Evolutionary conservation across 30 jellyfish, hydroid and myxozoan genomes (phyloP).

Genomic region (Mastigias papua): DNA sequence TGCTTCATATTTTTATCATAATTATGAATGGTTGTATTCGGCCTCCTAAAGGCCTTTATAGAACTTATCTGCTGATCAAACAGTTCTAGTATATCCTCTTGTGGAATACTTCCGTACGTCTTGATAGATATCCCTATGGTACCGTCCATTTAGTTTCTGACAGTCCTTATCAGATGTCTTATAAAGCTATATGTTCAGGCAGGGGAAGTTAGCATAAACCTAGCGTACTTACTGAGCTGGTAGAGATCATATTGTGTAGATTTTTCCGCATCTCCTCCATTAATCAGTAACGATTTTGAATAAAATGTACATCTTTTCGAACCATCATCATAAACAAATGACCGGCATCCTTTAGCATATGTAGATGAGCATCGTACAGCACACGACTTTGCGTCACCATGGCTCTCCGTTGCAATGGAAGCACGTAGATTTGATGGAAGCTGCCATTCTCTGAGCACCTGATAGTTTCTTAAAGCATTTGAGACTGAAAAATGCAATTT

Average conservation of each 20-base stretch:
- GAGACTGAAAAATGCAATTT: slow-evolving; percentile 40
- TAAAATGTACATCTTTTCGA: slow-evolving; percentile 61
- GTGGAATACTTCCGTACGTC: too few relatives aligned
- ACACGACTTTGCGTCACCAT: slow-evolving; percentile 35
- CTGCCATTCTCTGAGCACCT: slow-evolving; percentile 61
- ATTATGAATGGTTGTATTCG: too few relatives aligned
- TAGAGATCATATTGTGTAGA: slow-evolving; percentile 73
- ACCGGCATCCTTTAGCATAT: slow-evolving; percentile 71
- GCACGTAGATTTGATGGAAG: slow-evolving; percentile 71
- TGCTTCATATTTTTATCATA: too few relatives aligned
- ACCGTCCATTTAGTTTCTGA: too few relatives aligned
- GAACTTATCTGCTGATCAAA: too few relatives aligned
- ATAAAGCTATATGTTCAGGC: too few relatives aligned
- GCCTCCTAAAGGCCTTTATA: too few relatives aligned
- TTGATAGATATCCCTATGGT: too few relatives aligned
- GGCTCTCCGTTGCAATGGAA: slow-evolving; percentile 25
- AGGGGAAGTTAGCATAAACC: not conserved
- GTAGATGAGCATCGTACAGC: slow-evolving; percentile 59
- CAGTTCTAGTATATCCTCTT: too few relatives aligned
- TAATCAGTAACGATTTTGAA: slow-evolving; percentile 66
- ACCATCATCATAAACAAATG: slow-evolving; percentile 69
- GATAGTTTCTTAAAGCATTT: slow-evolving; percentile 74
- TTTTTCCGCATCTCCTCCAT: slow-evolving; percentile 44
- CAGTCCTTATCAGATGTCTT: too few relatives aligned
- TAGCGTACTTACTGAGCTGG: slow-evolving; percentile 64